These are phyloP conservation scores for Boloria selene DNA, from an alignment of 2,888 invertebrate species.

Conservation along the genomic window DNA sequence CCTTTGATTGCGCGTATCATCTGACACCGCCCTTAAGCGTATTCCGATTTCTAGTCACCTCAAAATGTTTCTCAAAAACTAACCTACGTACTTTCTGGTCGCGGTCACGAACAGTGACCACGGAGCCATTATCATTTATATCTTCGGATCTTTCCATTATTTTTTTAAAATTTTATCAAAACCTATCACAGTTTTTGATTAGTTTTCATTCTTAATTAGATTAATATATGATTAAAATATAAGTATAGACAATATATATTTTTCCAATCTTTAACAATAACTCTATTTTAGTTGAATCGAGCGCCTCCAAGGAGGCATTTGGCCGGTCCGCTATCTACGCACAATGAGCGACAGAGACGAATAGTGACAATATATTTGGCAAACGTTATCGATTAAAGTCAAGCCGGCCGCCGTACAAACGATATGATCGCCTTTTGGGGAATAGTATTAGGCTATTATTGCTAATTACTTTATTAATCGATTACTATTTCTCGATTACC, in stretches of 20 bases:
- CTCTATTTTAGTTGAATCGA: constrained; percentile 77
- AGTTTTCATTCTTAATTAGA: constrained; percentile 80
- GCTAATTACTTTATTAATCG: constrained; percentile 76
- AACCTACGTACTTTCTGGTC: constrained; percentile 58
- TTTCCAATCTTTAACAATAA: constrained; percentile 80
- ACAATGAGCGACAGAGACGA: constrained; percentile 51
- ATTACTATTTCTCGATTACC: constrained; percentile 81
- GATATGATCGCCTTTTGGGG: constrained; percentile 77
- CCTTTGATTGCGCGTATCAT: constrained; percentile 51
- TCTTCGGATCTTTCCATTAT: constrained; percentile 53
- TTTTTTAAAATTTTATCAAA: constrained; percentile 82
- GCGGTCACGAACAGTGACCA: constrained; percentile 11
- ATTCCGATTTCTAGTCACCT: constrained; percentile 55
- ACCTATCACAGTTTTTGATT: constrained; percentile 83
- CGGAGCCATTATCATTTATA: constrained; percentile 34
- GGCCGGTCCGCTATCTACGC: constrained; percentile 39
- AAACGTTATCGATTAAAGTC: constrained; percentile 51
- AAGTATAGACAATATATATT: constrained; percentile 80
- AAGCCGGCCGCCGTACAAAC: constrained; percentile 52
- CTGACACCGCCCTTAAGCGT: constrained; percentile 54
- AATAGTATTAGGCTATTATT: constrained; percentile 79
- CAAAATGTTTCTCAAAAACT: constrained; percentile 71
- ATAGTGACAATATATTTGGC: constrained; percentile 54
- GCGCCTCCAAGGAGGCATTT: constrained; percentile 51
- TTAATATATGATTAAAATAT: constrained; percentile 82